These are phyloP conservation scores for Chloroceryle inda DNA, from an alignment of 2,797 vertebrate genomes.

Conservation along the genomic window DNA sequence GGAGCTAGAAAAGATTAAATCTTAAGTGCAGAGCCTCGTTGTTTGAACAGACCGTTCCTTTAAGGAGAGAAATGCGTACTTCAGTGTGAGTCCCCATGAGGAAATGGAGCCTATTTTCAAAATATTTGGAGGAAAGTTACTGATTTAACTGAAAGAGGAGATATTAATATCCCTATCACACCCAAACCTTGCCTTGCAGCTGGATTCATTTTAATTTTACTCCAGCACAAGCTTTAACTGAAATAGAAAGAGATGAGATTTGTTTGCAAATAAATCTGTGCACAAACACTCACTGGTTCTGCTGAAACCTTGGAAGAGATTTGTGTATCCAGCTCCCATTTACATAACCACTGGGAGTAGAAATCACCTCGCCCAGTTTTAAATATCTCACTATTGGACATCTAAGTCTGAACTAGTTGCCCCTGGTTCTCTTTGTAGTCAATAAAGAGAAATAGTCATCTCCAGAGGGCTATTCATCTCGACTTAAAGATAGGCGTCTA, in stretches of 20 bases:
- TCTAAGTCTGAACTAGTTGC: conserved; percentile 36
- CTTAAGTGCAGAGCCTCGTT: not conserved
- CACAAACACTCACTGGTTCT: not conserved
- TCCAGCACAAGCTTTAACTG: not conserved
- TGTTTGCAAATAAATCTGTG: conserved; percentile 58
- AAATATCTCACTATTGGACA: conserved; percentile 51
- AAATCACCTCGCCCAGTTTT: conserved; percentile 32
- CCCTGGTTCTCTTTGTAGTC: conserved; percentile 38
- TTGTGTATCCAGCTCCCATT: conserved; percentile 53
- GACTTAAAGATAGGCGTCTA: conserved; percentile 14
- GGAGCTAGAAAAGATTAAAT: conserved; percentile 65
- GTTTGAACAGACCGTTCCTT: conserved; percentile 30
- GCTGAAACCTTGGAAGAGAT: conserved; percentile 3
- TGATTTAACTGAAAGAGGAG: not conserved
- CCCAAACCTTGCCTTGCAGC: not conserved
- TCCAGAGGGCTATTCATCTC: conserved; percentile 47
- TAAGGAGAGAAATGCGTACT: not conserved
- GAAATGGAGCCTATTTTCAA: not conserved
- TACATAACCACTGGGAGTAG: conserved; percentile 66
- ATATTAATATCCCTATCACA: not conserved
- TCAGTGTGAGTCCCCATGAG: not conserved
- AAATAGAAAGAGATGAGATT: not conserved
- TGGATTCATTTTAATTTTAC: not conserved
- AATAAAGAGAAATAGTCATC: conserved; percentile 17
- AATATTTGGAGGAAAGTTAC: not conserved